These are phyloP conservation scores for Mayetiola destructor DNA, from an alignment of 2,888 invertebrate genomes.

Conservation along the genomic window DNA sequence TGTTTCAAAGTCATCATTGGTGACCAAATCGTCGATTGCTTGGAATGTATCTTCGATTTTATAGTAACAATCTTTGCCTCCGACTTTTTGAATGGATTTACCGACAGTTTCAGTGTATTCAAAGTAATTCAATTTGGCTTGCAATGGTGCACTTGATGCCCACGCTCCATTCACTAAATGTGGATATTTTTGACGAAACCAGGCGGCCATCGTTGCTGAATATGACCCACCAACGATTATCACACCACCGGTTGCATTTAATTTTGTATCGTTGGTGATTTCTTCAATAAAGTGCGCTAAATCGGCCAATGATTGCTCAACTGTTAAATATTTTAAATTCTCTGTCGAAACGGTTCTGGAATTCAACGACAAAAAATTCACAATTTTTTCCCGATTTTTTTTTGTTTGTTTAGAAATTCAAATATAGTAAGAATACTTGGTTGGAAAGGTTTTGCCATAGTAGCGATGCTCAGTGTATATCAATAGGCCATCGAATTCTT, in stretches of 20 bases:
- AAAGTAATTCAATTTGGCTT: conserved; percentile 15
- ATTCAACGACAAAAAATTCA: no score
- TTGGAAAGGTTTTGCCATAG: conserved; percentile 46
- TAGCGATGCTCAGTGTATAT: conserved; percentile 47
- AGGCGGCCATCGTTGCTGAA: conserved; percentile 43
- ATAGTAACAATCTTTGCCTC: conserved; percentile 15
- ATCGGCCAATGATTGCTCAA: conserved; percentile 45
- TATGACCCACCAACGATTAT: conserved; percentile 24
- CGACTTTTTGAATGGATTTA: conserved; percentile 11
- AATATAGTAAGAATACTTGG: conserved; percentile 29
- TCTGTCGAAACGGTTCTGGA: conserved; percentile 26
- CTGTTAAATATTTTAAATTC: conserved; percentile 41
- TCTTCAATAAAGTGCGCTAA: conserved; percentile 41
- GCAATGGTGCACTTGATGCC: conserved; percentile 47
- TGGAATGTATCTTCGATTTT: conserved; percentile 15
- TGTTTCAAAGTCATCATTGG: not conserved
- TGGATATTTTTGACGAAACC: conserved; percentile 44
- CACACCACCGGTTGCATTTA: conserved; percentile 17
- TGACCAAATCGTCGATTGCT: conserved; percentile 14
- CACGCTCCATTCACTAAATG: conserved; percentile 39
- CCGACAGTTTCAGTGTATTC: conserved; percentile 17
- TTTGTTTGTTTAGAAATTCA: no score
- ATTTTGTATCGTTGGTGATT: conserved; percentile 24
- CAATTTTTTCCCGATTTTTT: no score
- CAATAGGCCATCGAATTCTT: conserved; percentile 37